Percentiles rank a stretch among this genome's conserved stretches.
Conservation (phyloP, 2,888 invertebrate species). For the Theretra japonica region DNA sequence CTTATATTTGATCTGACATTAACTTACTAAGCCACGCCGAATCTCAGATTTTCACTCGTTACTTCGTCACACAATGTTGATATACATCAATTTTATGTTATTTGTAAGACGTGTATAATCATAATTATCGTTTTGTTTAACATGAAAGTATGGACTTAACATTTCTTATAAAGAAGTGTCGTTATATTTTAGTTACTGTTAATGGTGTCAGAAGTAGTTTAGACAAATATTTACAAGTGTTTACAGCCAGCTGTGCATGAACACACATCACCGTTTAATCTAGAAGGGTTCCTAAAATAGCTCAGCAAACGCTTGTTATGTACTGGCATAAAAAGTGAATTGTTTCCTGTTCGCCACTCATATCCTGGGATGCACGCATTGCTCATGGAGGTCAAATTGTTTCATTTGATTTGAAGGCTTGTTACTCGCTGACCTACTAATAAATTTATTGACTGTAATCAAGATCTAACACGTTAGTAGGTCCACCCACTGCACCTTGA, state of each 20-base stretch:
- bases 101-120: constrained; percentile 15
- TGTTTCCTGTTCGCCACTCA: constrained; percentile 36
- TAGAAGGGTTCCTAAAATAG: constrained; percentile 45
- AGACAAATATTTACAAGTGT: constrained; percentile 45
- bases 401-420: constrained; percentile 5
- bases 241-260: constrained; percentile 39
- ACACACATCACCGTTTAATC: constrained; percentile 41
- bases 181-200: neutral
- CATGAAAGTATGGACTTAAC: neutral
- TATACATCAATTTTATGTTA: constrained; percentile 8
- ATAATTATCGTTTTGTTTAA: constrained; percentile 10
- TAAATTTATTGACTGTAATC: constrained; percentile 2
- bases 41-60: constrained; percentile 62
- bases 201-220: constrained; percentile 21
- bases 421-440: constrained; percentile 10
- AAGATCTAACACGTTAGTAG: neutral
- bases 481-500: neutral
- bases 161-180: neutral
- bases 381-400: constrained; percentile 12
- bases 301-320: constrained; percentile 39
- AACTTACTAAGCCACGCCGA: constrained; percentile 60
- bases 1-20: constrained; percentile 67
- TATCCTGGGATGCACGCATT: constrained; percentile 39
- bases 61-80: constrained; percentile 25
- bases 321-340: constrained; percentile 32